phyloP scores from a whole-genome alignment of 2,888 invertebrate species.

The Eudemis profundana region DNA sequence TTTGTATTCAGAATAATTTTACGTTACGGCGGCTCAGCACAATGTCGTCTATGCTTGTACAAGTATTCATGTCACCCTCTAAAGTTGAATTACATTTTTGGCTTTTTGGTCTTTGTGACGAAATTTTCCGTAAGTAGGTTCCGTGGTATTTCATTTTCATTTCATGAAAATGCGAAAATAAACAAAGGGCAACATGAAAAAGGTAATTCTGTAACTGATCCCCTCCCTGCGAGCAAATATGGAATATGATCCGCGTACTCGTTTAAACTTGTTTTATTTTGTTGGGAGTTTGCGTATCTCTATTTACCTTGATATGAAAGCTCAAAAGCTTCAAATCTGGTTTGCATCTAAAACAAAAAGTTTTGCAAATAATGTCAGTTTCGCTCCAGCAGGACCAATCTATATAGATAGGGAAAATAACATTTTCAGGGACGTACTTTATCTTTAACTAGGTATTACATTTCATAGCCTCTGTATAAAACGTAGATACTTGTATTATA shows the following conservation, averaged over 20 bases:
- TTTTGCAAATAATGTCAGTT: too few relatives aligned
- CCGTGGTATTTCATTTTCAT: too few relatives aligned
- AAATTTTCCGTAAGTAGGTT: constrained; percentile 21
- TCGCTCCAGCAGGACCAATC: too few relatives aligned
- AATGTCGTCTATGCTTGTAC: neutral
- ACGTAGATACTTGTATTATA: too few relatives aligned
- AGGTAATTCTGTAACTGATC: constrained; percentile 16
- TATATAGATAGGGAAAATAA: too few relatives aligned
- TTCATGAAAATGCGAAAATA: constrained; percentile 36
- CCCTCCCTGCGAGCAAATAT: constrained; percentile 11
- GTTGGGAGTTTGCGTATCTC: constrained; percentile 18
- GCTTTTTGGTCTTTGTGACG: constrained; percentile 21
- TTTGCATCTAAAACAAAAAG: neutral
- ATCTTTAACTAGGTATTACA: too few relatives aligned
- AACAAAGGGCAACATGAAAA: constrained; percentile 24
- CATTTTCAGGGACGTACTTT: too few relatives aligned
- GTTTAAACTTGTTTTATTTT: constrained; percentile 29
- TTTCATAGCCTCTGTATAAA: too few relatives aligned
- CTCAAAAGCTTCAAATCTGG: neutral
- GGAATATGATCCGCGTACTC: constrained; percentile 19
- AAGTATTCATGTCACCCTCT: constrained; percentile 10
- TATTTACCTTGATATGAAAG: neutral
- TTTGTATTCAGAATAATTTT: neutral
- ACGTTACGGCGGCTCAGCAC: neutral
- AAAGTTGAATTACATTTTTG: constrained; percentile 36